Evolutionary conservation across 2,113 vertebrate species (phyloP), one percentile per base, ranked within the genome.

Genomic region (Elephas maximus): DNA sequence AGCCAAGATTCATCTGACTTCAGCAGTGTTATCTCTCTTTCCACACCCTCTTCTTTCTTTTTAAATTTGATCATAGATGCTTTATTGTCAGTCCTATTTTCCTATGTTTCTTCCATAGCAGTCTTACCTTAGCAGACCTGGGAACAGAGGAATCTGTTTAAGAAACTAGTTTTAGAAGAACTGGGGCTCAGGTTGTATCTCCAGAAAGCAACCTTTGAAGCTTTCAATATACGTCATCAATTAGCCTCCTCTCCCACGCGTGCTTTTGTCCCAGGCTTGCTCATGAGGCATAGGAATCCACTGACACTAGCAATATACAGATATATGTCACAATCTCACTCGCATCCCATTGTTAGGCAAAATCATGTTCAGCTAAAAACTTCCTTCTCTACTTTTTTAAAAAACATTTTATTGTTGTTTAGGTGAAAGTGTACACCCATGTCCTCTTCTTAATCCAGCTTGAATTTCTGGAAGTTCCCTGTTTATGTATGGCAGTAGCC

Each of bases 11-110:
- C 8, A 81, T 18, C 30, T 28, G 76, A 71, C 21, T 84, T 71
- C 60, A 80, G 15, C 17, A 30, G 8, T 41, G 8, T 57, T 57
- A 57, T 57, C 15, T 14, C 53, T 57, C 53, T 4, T 57, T 57
- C 53, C 53, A 57, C 53, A 15, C 53, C 53, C 53, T 57, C 15
- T 57, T 57, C 53, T 57, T 57, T 57, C 15, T 48, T 57, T 57
- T 15, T 15, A 88, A 90, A 94, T 91, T 92, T 93, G 73, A 85
- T 69, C 37, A 69, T 37, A 60, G 77, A 71, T 79, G 28, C 51
- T 93, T 87, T 92, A 71, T 69, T 91, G 41, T 95, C 33, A 17
- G 60, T 44, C 44, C 37, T 21, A 15, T 65, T 82, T 93, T 86
- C 37, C 44, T 77, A 21, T 63, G 67, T 67, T 69, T 91, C 77